Conservation (phyloP, 2,888 invertebrate genomes). For the Platycheirus albimanus region DNA sequence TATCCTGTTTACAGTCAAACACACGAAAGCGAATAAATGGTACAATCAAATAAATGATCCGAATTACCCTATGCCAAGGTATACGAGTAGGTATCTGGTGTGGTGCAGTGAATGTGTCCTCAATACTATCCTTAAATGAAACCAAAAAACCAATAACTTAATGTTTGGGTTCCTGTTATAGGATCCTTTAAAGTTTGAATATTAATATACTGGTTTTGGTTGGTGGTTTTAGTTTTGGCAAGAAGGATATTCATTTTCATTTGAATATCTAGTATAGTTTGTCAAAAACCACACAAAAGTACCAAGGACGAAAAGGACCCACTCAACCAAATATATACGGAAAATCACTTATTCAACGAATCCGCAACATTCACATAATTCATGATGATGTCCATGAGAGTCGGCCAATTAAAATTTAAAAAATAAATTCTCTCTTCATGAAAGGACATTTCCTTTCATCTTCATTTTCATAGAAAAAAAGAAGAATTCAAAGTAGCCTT, state of each 20-base stretch:
- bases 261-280: conserved; percentile 53
- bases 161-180: conserved; percentile 20
- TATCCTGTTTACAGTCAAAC: conserved; percentile 68
- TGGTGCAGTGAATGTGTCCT: conserved; percentile 21
- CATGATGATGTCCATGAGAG: conserved; percentile 56
- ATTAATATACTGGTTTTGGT: conserved; percentile 47
- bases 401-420: conserved; percentile 59
- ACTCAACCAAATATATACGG: conserved; percentile 33
- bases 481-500: conserved; percentile 61
- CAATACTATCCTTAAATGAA: conserved; percentile 14
- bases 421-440: conserved; percentile 17
- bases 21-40: conserved; percentile 65
- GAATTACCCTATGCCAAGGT: not conserved
- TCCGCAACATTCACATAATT: conserved; percentile 54
- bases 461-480: conserved; percentile 34
- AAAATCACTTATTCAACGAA: conserved; percentile 62
- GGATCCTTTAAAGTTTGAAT: conserved; percentile 51
- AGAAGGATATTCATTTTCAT: conserved; percentile 32
- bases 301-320: conserved; percentile 35
- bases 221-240: conserved; percentile 20
- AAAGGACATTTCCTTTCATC: conserved; percentile 60
- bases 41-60: conserved; percentile 47
- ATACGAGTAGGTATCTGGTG: not conserved
- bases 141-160: conserved; percentile 56
- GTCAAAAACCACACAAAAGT: conserved; percentile 59